Percentiles rank a stretch among this genome's conserved stretches.
Conservation (phyloP, 2,113 vertebrate species). For the Tinamus guttatus region DNA sequence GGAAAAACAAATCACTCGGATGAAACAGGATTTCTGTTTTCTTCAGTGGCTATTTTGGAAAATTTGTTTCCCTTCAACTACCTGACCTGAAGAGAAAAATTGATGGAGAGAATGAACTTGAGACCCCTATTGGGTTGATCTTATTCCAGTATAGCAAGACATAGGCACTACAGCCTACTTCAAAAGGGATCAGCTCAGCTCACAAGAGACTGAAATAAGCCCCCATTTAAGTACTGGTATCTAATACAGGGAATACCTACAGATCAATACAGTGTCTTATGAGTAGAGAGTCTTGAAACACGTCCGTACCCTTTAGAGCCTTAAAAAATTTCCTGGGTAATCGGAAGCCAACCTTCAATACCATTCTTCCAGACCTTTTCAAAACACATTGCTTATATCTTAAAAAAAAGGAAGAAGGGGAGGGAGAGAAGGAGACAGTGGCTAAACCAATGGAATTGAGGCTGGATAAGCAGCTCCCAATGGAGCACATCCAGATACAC, state of each 20-base stretch:
- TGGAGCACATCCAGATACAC: not conserved
- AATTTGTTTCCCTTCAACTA: not conserved
- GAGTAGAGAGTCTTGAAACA: not conserved
- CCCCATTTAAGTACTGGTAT: not conserved
- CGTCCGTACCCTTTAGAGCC: not conserved
- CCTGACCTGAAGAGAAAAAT: not conserved
- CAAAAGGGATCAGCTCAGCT: not conserved
- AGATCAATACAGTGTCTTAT: not conserved
- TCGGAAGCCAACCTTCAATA: not conserved
- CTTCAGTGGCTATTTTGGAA: not conserved
- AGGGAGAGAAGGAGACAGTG: not conserved
- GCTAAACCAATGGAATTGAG: not conserved
- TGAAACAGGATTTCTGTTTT: not conserved
- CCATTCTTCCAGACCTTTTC: not conserved
- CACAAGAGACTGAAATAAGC: not conserved
- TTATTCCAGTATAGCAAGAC: not conserved
- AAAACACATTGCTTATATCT: not conserved
- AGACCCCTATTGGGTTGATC: not conserved
- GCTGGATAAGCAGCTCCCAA: not conserved
- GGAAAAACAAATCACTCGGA: fast-evolving
- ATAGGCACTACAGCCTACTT: not conserved
- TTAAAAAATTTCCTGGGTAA: not conserved
- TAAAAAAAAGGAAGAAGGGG: not conserved
- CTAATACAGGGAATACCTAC: not conserved
- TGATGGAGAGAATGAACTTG: not conserved